These are phyloP conservation scores for Parauchenoglanis punctatus DNA, from an alignment of 2,797 vertebrate genomes.

Conservation along the genomic window DNA sequence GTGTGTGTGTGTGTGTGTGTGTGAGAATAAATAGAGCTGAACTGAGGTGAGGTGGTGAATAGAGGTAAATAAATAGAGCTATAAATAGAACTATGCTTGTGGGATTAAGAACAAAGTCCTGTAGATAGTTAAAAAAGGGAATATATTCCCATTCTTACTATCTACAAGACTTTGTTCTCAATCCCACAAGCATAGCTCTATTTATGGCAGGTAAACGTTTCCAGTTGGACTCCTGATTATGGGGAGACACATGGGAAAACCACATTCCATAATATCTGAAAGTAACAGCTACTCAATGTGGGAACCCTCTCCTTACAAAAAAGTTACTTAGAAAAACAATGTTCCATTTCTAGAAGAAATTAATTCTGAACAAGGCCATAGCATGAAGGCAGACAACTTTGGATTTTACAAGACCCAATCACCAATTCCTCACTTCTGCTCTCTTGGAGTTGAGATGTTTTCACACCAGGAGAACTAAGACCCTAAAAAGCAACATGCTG, in stretches of 20 bases:
- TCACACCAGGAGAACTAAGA: background rate
- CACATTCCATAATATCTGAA: conserved; percentile 63
- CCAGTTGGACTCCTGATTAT: conserved; percentile 72
- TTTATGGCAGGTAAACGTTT: conserved; percentile 76
- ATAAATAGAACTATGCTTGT: conserved; percentile 75
- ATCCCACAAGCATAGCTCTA: conserved; percentile 72
- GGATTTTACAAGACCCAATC: background rate
- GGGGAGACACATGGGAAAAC: conserved; percentile 63
- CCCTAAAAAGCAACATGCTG: background rate
- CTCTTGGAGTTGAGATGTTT: background rate
- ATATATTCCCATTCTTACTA: conserved; percentile 63
- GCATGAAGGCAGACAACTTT: background rate
- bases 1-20: too few relatives aligned
- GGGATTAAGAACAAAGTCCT: conserved; percentile 70
- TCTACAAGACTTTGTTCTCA: conserved; percentile 71
- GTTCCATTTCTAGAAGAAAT: conserved; percentile 7
- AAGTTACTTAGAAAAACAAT: conserved; percentile 13
- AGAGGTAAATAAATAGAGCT: conserved; percentile 40
- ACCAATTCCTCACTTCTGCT: background rate
- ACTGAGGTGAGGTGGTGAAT: too few relatives aligned
- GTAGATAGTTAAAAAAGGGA: conserved; percentile 67
- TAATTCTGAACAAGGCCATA: background rate
- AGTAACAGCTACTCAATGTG: conserved; percentile 46
- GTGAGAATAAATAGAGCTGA: too few relatives aligned
- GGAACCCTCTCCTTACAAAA: conserved; percentile 45